These are phyloP conservation scores for Enhydra lutris DNA, from an alignment of 2,113 vertebrate species.

Conservation along the genomic window DNA sequence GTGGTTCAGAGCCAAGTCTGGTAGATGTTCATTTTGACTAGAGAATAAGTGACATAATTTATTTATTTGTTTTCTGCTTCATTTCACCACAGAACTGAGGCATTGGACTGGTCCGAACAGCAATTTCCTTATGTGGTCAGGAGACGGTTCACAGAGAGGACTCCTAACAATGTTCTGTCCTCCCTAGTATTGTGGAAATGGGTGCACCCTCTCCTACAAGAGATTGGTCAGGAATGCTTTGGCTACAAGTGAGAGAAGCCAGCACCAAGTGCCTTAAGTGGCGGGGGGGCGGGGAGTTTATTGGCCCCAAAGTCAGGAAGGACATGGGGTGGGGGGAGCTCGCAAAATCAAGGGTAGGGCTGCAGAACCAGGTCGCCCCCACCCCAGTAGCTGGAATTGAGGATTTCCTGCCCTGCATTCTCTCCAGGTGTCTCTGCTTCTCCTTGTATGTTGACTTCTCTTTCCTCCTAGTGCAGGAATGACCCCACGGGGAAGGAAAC, in stretches of 20 bases:
- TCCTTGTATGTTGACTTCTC: background rate
- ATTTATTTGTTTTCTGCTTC: constrained; percentile 55
- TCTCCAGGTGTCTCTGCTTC: background rate
- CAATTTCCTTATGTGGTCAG: constrained; percentile 1
- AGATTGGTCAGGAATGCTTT: background rate
- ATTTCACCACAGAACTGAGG: constrained; percentile 33
- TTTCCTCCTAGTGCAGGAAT: background rate
- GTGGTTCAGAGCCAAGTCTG: constrained; percentile 42
- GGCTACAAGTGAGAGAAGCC: background rate
- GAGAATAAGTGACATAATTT: constrained; percentile 22
- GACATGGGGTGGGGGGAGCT: background rate
- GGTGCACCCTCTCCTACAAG: background rate
- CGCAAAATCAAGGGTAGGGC: background rate
- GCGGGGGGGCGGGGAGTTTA: background rate
- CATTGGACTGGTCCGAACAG: background rate
- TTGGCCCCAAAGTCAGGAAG: background rate
- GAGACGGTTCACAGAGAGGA: background rate
- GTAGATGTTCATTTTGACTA: constrained; percentile 52
- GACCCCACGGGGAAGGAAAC: background rate
- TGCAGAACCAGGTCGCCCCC: background rate
- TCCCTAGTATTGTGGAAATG: background rate
- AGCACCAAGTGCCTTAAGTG: background rate
- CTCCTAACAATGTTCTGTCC: background rate
- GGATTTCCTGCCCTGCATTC: too few species aligned
- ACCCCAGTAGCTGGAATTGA: background rate